phyloP scores from a whole-genome alignment of 2,888 invertebrate species.

The Hybos culiciformis region DNA sequence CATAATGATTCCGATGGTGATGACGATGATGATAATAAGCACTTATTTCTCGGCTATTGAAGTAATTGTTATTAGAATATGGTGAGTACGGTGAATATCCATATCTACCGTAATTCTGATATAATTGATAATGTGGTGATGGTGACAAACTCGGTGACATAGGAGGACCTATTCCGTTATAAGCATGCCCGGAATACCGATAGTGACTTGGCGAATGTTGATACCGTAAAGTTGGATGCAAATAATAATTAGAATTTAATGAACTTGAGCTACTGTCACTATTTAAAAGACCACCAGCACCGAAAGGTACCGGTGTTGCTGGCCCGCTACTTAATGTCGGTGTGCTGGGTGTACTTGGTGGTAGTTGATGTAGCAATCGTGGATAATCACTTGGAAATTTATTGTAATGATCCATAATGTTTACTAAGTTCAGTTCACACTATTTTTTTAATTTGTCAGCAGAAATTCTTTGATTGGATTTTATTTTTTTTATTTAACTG shows the following conservation, averaged over 20 bases:
- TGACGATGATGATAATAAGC: slow-evolving; percentile 6
- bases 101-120: slow-evolving; percentile 5
- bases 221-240: background rate
- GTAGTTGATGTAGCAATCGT: background rate
- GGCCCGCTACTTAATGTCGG: no score
- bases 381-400: slow-evolving; percentile 8
- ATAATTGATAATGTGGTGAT: slow-evolving; percentile 2
- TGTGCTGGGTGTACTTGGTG: no score
- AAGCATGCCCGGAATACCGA: slow-evolving; percentile 4
- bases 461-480: no score
- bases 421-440: no score
- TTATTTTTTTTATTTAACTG: no score
- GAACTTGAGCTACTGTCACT: background rate
- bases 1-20: slow-evolving; percentile 3
- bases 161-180: slow-evolving; percentile 8
- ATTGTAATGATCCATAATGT: slow-evolving; percentile 9
- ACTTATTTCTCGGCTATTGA: slow-evolving; percentile 5
- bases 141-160: slow-evolving; percentile 2
- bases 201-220: background rate
- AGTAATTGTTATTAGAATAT: slow-evolving; percentile 1
- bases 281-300: background rate
- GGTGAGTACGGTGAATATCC: background rate
- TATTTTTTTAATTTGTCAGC: no score
- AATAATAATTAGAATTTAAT: background rate
- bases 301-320: no score